These are phyloP conservation scores for Copsychus sechellarum DNA, from an alignment of 2,113 vertebrate genomes.

Conservation along the genomic window DNA sequence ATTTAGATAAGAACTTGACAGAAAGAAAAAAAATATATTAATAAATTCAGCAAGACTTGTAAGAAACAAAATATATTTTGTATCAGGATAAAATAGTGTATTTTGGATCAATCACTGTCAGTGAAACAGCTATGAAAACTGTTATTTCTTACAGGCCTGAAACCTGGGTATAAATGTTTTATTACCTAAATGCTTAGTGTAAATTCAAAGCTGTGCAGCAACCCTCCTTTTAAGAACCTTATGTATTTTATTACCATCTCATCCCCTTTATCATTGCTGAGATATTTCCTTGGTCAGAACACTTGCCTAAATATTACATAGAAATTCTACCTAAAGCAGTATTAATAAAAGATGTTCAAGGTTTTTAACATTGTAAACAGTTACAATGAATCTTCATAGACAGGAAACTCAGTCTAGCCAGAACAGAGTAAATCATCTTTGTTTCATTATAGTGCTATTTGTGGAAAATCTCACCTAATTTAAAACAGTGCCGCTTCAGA, in stretches of 20 bases:
- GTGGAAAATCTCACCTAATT: background rate
- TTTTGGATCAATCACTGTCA: background rate
- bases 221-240: background rate
- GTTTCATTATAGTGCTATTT: background rate
- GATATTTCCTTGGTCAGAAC: background rate
- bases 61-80: background rate
- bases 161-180: background rate
- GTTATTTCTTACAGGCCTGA: background rate
- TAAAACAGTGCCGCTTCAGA: background rate
- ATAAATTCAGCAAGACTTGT: background rate
- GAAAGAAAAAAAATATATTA: background rate
- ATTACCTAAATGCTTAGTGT: background rate
- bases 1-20: background rate
- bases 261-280: background rate
- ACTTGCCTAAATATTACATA: background rate
- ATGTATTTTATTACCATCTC: background rate
- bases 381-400: background rate
- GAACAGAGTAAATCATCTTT: constrained; percentile 1
- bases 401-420: background rate
- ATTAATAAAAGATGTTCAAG: background rate
- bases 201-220: background rate
- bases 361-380: background rate
- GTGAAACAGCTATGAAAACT: background rate
- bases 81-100: background rate
- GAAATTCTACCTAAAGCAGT: background rate